Conservation (phyloP, 2,113 vertebrate species). For the Hippocampus comes region DNA sequence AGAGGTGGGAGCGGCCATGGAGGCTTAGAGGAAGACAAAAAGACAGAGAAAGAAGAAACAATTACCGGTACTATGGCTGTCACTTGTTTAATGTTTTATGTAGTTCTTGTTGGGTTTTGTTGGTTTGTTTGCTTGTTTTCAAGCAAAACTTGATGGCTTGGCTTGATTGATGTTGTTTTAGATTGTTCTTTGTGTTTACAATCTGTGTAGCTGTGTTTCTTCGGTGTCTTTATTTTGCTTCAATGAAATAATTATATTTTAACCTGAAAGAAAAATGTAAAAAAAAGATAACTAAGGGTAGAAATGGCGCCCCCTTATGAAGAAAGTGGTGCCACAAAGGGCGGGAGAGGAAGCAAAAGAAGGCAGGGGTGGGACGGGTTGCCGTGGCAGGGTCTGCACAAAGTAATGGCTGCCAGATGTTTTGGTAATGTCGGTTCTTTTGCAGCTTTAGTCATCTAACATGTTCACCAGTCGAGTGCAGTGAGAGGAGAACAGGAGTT, state of each 20-base stretch:
- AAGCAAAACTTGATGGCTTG: no score
- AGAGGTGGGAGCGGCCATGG: background rate
- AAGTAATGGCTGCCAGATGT: slow-evolving; percentile 63
- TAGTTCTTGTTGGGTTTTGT: no score
- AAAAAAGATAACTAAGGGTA: background rate
- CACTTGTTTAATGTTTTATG: no score
- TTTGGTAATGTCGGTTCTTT: slow-evolving; percentile 43
- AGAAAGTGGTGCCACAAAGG: slow-evolving; percentile 7
- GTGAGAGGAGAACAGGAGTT: slow-evolving; percentile 39
- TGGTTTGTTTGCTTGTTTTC: no score
- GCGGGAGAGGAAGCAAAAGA: slow-evolving; percentile 1
- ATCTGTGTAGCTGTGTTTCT: background rate
- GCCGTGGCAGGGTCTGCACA: slow-evolving; percentile 24
- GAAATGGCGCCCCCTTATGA: slow-evolving; percentile 36
- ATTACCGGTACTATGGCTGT: background rate
- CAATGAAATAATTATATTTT: background rate
- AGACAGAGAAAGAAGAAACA: background rate
- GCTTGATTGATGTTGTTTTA: no score
- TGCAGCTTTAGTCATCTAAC: slow-evolving; percentile 49
- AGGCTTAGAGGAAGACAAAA: background rate
- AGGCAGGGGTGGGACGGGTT: slow-evolving; percentile 6
- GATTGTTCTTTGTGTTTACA: no score
- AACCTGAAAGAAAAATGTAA: background rate
- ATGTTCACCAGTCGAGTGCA: slow-evolving; percentile 35
- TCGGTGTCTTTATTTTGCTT: background rate